Evolutionary conservation across 30 jellyfish, hydroid and myxozoan genomes (phyloP), one percentile per base, ranked within the genome.

Genomic region (Aurelia sp.): DNA sequence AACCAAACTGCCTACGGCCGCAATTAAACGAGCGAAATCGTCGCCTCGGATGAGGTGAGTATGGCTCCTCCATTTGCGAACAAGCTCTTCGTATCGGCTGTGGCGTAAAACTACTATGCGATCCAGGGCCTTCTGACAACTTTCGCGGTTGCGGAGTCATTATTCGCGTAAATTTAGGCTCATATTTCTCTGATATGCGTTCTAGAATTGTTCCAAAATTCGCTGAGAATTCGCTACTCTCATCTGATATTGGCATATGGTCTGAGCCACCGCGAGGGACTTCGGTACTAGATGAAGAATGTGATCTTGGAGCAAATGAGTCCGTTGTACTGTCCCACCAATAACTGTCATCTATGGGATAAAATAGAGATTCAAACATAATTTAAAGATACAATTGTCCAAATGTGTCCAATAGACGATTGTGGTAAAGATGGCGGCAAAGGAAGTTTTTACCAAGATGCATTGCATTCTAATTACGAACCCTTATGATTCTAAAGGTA

Each of bases 271-370:
- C 71, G 35, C 15, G 76, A 7, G 96, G 91, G 57, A 77, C 62
- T 22, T 67, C 88, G 11, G 79, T 91, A 78, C 96, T 88, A 38
- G 96, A 88, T 6, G 96, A 88, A 27, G 90, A 78, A 41, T 64
- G 81, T 9, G 89, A 74, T 69, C 84, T 75, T 18, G 91, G 87
- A 5, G 96, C 91, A 52, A 76, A 88, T n/a, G 85, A 60, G 67
- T 88, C 96, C 7, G 96, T 88, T 58, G 96, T 88, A 33, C 63
- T 78, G 74, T 88, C 96, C 96, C 96, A 88, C 96, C 96, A 88
- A 48, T 88, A 88, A 40, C 84, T 74, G 71, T 88, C 96, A 40
- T 88, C 96, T 88, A 19, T 13, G 55, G 55, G 15, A 44, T 16
- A 44, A 44, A 44, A 44, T 44, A 44, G 16, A 44, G 50, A 38